Evolutionary conservation across 2,888 invertebrate species (phyloP).

Genomic region (Cistogaster globosa): DNA sequence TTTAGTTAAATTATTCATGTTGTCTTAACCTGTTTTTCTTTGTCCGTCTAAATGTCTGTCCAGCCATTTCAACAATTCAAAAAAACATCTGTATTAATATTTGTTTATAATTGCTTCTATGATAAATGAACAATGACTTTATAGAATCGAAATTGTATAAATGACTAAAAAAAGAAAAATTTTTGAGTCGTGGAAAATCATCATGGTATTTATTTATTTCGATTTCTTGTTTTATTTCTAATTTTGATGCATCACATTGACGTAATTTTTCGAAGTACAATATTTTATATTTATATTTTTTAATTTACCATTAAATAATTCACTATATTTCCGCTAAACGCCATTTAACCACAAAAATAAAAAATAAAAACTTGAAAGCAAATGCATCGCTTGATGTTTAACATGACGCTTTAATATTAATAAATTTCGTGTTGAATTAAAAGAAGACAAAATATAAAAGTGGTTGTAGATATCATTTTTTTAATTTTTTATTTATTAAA

Average conservation of each 20-base stretch:
- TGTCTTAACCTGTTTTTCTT: slow-evolving; percentile 49
- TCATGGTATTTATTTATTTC: slow-evolving; percentile 23
- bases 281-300: slow-evolving; percentile 29
- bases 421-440: too few relatives aligned
- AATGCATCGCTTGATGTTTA: too few relatives aligned
- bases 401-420: too few relatives aligned
- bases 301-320: slow-evolving; percentile 42
- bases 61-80: neutral
- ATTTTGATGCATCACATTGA: slow-evolving; percentile 41
- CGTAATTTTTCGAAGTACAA: slow-evolving; percentile 44
- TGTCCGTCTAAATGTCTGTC: neutral
- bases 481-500: too few relatives aligned
- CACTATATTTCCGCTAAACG: slow-evolving; percentile 37
- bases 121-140: slow-evolving; percentile 21
- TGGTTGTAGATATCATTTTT: too few relatives aligned
- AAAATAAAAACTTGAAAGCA: too few relatives aligned
- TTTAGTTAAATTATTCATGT: slow-evolving; percentile 53
- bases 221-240: slow-evolving; percentile 14
- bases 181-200: slow-evolving; percentile 44
- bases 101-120: neutral
- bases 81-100: slow-evolving; percentile 43
- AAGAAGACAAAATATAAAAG: too few relatives aligned
- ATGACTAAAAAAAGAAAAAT: slow-evolving; percentile 46
- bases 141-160: slow-evolving; percentile 23
- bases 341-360: slow-evolving; percentile 7